phyloP scores from a whole-genome alignment of 2,888 invertebrate species.

The Leptogaster cylindrica region DNA sequence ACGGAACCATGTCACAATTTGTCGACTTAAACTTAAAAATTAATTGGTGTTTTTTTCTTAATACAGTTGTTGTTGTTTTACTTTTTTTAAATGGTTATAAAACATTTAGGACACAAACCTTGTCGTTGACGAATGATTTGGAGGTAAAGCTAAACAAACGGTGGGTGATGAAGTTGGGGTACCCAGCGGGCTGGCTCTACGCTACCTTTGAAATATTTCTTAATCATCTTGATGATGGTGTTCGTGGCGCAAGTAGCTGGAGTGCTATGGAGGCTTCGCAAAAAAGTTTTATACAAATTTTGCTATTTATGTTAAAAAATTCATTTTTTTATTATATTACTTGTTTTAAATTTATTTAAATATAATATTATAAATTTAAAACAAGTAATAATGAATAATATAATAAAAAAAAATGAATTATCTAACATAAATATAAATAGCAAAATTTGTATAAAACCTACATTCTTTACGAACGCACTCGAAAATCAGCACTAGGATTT shows the following conservation, averaged over 20 bases:
- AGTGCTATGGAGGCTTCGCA: constrained; percentile 36
- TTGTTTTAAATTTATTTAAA: too few relatives aligned
- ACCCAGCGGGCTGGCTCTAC: constrained; percentile 59
- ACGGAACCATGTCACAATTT: background rate
- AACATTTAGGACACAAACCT: constrained; percentile 57
- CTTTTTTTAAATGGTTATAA: constrained; percentile 25
- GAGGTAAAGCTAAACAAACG: constrained; percentile 57
- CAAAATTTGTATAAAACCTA: too few relatives aligned
- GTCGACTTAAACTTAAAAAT: constrained; percentile 23
- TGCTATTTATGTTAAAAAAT: too few relatives aligned
- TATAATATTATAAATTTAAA: too few relatives aligned
- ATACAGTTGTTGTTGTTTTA: constrained; percentile 16
- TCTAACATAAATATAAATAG: too few relatives aligned
- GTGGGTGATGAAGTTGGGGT: constrained; percentile 60
- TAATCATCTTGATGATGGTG: constrained; percentile 40
- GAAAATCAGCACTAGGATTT: too few relatives aligned
- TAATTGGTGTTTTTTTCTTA: constrained; percentile 9
- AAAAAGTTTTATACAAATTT: too few relatives aligned
- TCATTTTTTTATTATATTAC: too few relatives aligned
- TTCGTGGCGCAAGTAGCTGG: constrained; percentile 33
- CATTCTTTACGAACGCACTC: too few relatives aligned
- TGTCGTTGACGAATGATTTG: constrained; percentile 56
- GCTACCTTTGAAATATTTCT: constrained; percentile 53
- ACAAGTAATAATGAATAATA: too few relatives aligned
- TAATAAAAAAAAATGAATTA: too few relatives aligned